Evolutionary conservation across 2,797 vertebrate species (phyloP).

Genomic region (Neosilurus mollespiculum): DNA sequence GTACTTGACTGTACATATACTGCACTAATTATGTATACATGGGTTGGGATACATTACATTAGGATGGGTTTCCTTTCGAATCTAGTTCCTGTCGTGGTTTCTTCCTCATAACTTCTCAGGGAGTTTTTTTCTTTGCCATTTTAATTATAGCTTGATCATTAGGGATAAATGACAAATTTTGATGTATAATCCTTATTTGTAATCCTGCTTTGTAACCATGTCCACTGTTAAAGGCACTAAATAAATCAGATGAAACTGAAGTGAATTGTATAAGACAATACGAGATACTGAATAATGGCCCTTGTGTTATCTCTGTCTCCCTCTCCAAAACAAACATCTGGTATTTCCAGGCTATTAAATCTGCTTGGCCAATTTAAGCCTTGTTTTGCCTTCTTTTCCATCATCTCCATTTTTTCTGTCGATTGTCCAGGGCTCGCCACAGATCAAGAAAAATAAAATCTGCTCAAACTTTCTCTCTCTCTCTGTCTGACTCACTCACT

Average conservation of each 20-base stretch:
- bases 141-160: background rate
- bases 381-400: conserved; percentile 51
- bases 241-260: background rate
- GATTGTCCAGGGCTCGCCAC: conserved; percentile 41
- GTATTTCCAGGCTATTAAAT: conserved; percentile 41
- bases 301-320: conserved; percentile 3
- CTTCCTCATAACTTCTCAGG: background rate
- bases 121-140: background rate
- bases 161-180: background rate
- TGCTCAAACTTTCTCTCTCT: background rate
- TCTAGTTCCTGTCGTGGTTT: background rate
- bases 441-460: conserved; percentile 54
- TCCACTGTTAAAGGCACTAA: background rate
- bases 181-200: background rate
- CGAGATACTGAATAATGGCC: background rate
- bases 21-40: no score
- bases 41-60: background rate
- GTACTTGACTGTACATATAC: no score
- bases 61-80: background rate
- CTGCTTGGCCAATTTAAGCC: conserved; percentile 34
- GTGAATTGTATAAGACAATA: background rate
- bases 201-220: background rate
- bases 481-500: no score
- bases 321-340: conserved; percentile 35
- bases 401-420: conserved; percentile 42